Evolutionary conservation across 2,113 vertebrate species (phyloP), one percentile per base, ranked within the genome.

Genomic region (Motacilla tschutschensis): DNA sequence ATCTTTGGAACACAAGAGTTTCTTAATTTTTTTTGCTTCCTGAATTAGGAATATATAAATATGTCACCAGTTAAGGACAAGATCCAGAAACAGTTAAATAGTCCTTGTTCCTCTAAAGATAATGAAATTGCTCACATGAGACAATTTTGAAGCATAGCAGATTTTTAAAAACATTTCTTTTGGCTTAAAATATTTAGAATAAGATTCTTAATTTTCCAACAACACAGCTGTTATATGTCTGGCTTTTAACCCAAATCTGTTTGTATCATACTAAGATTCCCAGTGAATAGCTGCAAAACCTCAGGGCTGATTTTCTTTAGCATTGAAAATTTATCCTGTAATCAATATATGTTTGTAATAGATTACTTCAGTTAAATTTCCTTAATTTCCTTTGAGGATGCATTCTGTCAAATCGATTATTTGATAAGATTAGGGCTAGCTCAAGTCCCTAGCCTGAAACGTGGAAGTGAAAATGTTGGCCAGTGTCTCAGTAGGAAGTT

Each of bases 191-290:
- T 90, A 91, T 87, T 93, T 93, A 82, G 24, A 94, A 25, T 73
- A 84, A 73, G 46, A 54, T 51, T 91, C 79, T 24, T 55, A 46
- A 26, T 51, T 93, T 90, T 90, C 63, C 82, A 90, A 44, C 55
- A 66, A 72, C 69, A 85, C 94, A 95, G 91, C 84, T 93, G 94
- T 84, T 84, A 25, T 8, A 57, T 63, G 51, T 94, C 87, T 93
- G 89, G 81, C 81, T 87, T 94, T 84, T 88, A 81, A 93, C 57
- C 59, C 59, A 76, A 28, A 84, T 84, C 55, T 79, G 75, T 66
- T 94, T 76, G 55, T 47, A 82, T 44, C 75, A 60, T 54, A 36
- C 29, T 72, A 73, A 79, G 29, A 73, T 80, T 91, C 63, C 36
- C 67, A 79, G 22, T 25, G 40, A 92, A 64, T 44, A 87, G 60